Evolutionary conservation across 2,113 vertebrate species (phyloP).

Genomic region (Phasianus colchicus): DNA sequence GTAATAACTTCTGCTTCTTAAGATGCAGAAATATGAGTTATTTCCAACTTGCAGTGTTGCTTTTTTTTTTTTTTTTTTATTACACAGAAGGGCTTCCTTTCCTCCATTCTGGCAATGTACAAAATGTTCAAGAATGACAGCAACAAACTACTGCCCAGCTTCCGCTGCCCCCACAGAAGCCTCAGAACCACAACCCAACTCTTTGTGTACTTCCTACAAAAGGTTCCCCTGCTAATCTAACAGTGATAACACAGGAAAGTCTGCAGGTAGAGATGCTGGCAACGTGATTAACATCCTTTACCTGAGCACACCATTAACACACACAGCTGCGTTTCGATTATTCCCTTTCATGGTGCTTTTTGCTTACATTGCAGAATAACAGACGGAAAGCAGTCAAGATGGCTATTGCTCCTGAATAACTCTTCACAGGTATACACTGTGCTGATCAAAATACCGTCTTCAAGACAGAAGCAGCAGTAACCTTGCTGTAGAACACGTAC

Average conservation of each 20-base stretch:
- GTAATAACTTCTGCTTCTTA: background rate
- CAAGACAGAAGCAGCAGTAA: background rate
- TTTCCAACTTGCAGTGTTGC: background rate
- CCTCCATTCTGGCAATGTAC: background rate
- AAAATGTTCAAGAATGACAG: background rate
- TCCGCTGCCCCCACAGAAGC: background rate
- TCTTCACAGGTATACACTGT: background rate
- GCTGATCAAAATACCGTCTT: background rate
- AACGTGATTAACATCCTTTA: background rate
- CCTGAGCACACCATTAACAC: rapidly evolving
- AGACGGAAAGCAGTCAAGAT: rapidly evolving
- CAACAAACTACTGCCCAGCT: background rate
- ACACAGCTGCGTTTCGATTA: background rate
- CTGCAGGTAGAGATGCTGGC: background rate
- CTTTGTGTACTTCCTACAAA: background rate
- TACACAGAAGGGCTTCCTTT: background rate
- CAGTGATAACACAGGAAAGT: background rate
- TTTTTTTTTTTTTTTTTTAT: background rate
- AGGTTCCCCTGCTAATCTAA: background rate
- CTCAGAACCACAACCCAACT: background rate
- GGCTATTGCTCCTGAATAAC: background rate
- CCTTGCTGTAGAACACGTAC: background rate
- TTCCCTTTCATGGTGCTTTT: background rate
- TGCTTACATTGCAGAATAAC: background rate
- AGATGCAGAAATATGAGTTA: background rate